phyloP scores from a whole-genome alignment of 2,888 invertebrate genomes.

The Nesidiocoris tenuis region DNA sequence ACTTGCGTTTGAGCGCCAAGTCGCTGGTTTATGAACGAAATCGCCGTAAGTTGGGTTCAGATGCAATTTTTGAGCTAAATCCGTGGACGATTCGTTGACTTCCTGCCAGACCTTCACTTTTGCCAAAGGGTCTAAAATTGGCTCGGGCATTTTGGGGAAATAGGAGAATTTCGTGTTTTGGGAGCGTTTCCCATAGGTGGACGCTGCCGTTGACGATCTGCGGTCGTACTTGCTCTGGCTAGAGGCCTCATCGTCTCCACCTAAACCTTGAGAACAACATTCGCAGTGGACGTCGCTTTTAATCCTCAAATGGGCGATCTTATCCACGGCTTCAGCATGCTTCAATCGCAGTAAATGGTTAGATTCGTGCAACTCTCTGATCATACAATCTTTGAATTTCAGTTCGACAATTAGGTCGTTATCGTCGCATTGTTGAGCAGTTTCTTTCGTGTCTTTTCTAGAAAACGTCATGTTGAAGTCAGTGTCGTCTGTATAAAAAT shows the following conservation, averaged over 20 bases:
- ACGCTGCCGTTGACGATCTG: neutral
- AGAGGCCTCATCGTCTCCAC: neutral
- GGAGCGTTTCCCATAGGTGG: neutral
- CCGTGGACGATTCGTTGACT: neutral
- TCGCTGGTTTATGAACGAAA: neutral
- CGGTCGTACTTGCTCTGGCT: neutral
- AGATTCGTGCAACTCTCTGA: neutral
- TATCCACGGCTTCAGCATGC: neutral
- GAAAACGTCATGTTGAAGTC: too few species aligned
- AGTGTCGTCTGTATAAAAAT: too few species aligned
- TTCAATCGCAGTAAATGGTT: neutral
- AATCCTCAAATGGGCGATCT: neutral
- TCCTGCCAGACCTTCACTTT: neutral
- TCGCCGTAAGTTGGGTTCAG: neutral
- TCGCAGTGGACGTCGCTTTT: neutral
- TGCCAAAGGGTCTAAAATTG: neutral
- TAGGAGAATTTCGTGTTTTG: neutral
- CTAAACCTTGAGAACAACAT: neutral
- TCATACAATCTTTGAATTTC: neutral
- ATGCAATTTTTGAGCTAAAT: neutral
- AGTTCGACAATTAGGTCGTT: neutral
- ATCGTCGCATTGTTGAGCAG: neutral
- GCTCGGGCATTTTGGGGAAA: neutral
- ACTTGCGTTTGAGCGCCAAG: neutral
- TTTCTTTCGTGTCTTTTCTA: too few species aligned